Evolutionary conservation across 2,113 vertebrate species (phyloP).

Genomic region (Dolichallabes microphthalmus): DNA sequence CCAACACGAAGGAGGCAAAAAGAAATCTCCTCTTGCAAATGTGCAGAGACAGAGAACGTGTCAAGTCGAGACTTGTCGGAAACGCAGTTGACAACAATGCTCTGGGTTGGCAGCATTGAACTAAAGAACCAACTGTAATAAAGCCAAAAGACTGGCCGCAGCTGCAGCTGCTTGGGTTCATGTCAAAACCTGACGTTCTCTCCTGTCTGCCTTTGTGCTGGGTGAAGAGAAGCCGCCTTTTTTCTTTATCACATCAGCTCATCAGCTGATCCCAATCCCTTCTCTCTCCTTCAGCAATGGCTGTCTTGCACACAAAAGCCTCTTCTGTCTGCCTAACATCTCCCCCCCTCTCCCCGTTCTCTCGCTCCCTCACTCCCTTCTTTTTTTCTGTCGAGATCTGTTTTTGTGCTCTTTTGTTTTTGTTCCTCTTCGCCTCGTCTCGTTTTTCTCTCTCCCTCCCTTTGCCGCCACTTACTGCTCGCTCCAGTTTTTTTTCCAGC

Average conservation of each 20-base stretch:
- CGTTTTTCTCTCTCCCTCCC: slow-evolving; percentile 36
- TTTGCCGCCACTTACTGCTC: slow-evolving; percentile 50
- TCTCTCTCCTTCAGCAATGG: slow-evolving; percentile 37
- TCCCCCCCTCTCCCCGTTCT: neutral
- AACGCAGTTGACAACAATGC: slow-evolving; percentile 31
- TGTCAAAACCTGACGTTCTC: slow-evolving; percentile 27
- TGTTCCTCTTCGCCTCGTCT: slow-evolving; percentile 42
- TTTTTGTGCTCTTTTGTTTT: slow-evolving; percentile 45
- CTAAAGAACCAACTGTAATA: slow-evolving; percentile 16
- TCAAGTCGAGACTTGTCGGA: slow-evolving; percentile 37
- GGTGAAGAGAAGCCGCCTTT: slow-evolving; percentile 31
- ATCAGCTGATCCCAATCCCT: slow-evolving; percentile 52
- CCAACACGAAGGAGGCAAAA: slow-evolving; percentile 32
- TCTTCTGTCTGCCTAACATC: slow-evolving; percentile 33
- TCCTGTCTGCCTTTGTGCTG: slow-evolving; percentile 29
- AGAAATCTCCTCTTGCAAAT: slow-evolving; percentile 24
- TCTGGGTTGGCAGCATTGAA: slow-evolving; percentile 3
- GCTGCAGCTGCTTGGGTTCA: slow-evolving; percentile 29
- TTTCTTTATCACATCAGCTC: slow-evolving; percentile 42
- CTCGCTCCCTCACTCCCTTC: slow-evolving; percentile 2
- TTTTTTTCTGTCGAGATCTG: slow-evolving; percentile 38
- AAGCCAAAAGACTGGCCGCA: slow-evolving; percentile 13
- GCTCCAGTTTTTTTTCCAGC: slow-evolving; percentile 49
- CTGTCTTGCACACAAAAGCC: slow-evolving; percentile 38
- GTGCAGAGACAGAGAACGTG: neutral